Base-by-base conservation (phyloP, 2,888 invertebrate species). In the Agriopis leucophaearia region DNA sequence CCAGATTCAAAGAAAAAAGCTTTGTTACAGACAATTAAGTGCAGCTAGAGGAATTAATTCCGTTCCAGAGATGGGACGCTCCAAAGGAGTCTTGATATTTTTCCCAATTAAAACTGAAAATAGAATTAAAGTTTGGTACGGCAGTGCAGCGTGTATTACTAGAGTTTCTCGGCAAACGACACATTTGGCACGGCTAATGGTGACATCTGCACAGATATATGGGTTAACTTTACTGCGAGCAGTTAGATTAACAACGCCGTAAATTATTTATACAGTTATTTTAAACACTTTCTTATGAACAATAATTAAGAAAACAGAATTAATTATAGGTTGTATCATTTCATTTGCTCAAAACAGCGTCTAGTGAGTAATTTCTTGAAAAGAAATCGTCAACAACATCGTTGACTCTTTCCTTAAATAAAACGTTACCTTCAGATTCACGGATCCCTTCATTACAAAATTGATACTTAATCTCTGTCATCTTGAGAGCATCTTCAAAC, bases 1-100 rank as follows among this genome's bases (percentile, higher is more conserved):
- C 72, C 79, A 81, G 81, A 81, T 80, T 82, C 79, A 81, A 81
- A 81, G 80, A 83, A 87, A 82, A 87, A 82, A 86, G 82, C 79
- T 86, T 89, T 86, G 85, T 88, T 82, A 86, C 85, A 78, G 86
- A 83, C 88, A 88, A 89, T 91, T 89, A 87, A 85, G 81, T 84
- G 83, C 86, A 86, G 82, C 78, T 76, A 81, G 79, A 83, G 75
- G 81, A 86, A 88, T 86, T 88, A 84, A 88, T 87, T 86, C 79
- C 78, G 82, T 78, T 77, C 75, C 73, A 74, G 15, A 36, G 50
- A 27, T 64, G 73, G 72, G 65, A 74, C 70, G 66, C 64, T 66
- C 66, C 66, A 40, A 64, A 78, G 66, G 58, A 70, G 72, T 77
- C 73, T 76, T 74, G 57, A 69, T 74, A 71, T 70, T 73, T 73